These are phyloP conservation scores for Periphyllus acericola DNA, from an alignment of 2,888 invertebrate species.

Conservation along the genomic window DNA sequence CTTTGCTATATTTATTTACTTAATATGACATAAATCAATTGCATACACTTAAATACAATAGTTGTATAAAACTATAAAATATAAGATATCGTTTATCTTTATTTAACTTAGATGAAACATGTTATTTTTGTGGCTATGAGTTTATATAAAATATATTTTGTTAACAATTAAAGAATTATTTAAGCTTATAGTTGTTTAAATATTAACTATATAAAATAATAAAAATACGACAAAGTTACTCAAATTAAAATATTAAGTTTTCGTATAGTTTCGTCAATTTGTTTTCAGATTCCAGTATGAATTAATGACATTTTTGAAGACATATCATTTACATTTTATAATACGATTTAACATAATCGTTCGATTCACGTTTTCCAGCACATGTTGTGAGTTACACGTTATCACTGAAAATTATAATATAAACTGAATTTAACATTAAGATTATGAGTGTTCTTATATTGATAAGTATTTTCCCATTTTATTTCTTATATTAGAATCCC, in stretches of 20 bases:
- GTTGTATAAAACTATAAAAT: neutral
- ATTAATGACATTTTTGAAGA: neutral
- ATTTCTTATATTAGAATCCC: neutral
- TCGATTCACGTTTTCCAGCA: neutral
- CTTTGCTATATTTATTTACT: neutral
- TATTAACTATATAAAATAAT: neutral
- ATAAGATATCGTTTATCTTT: neutral
- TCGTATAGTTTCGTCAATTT: neutral
- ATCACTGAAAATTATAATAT: neutral
- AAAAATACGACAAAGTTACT: neutral
- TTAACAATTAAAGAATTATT: neutral
- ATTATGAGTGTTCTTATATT: neutral
- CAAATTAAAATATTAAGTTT: neutral
- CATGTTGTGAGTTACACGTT: neutral
- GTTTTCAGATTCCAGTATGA: neutral
- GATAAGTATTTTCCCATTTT: neutral
- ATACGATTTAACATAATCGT: neutral
- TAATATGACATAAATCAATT: conserved; percentile 16
- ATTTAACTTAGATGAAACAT: neutral
- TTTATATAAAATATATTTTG: neutral
- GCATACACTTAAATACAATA: conserved; percentile 3
- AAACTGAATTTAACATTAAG: neutral
- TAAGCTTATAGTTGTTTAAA: neutral
- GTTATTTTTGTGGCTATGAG: neutral
- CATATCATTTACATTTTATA: neutral